Percentiles rank a stretch among this genome's conserved stretches.
These are phyloP conservation scores for Cydia fagiglandana DNA, from an alignment of 1,140 invertebrate species.

Conservation along the genomic window DNA sequence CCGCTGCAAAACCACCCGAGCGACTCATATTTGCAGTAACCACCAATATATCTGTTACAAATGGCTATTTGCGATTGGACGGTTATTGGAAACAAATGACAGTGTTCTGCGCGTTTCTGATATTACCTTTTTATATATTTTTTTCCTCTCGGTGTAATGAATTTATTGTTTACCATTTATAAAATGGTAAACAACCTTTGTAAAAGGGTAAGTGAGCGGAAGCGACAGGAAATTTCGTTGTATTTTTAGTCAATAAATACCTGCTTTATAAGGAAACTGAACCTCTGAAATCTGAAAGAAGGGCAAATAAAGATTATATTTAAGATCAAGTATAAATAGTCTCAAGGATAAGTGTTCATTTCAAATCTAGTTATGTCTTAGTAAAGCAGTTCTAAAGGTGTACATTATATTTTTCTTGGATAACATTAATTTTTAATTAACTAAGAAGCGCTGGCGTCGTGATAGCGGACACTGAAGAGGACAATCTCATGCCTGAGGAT, in stretches of 20 bases:
- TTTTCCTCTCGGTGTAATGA: conserved; percentile 15
- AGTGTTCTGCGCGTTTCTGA: conserved; percentile 28
- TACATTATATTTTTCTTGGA: too few relatives aligned
- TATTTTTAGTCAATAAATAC: background rate
- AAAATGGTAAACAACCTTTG: too few relatives aligned
- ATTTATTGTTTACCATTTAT: conserved; percentile 30
- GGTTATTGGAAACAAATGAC: conserved; percentile 71
- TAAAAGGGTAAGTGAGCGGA: conserved; percentile 1
- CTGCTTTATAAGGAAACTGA: background rate
- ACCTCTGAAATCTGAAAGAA: too few relatives aligned
- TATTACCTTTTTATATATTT: conserved; percentile 27
- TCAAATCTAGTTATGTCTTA: too few relatives aligned
- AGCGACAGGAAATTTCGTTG: background rate
- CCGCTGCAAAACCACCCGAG: conserved; percentile 52
- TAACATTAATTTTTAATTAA: too few relatives aligned
- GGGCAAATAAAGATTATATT: too few relatives aligned
- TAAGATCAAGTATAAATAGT: too few relatives aligned
- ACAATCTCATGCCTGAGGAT: too few relatives aligned
- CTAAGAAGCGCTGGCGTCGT: too few relatives aligned
- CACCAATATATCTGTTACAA: conserved; percentile 72
- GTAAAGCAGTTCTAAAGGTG: too few relatives aligned
- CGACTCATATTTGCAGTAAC: conserved; percentile 64
- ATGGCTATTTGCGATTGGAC: conserved; percentile 63
- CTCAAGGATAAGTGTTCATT: too few relatives aligned
- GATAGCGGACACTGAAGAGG: too few relatives aligned